Percentiles rank a stretch among this genome's conserved stretches.
Conservation (phyloP, 1,140 invertebrate species). For the Nebria ingens region DNA sequence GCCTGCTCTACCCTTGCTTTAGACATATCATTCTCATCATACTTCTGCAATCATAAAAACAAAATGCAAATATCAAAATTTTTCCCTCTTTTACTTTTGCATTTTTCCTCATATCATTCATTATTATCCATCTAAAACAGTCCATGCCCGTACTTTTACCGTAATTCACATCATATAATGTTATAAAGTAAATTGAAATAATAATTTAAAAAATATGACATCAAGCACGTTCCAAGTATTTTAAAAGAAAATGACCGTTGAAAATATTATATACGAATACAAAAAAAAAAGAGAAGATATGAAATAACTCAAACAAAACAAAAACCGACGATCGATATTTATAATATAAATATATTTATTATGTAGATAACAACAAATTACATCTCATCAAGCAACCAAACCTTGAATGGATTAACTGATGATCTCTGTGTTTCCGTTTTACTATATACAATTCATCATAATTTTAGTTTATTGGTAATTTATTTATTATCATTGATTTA, state of each 20-base stretch:
- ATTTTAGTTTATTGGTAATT: background rate
- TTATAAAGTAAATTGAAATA: too few species aligned
- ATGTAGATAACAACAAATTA: background rate
- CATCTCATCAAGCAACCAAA: background rate
- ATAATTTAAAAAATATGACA: too few species aligned
- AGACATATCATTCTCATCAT: too few species aligned
- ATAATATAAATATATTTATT: background rate
- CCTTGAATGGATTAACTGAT: constrained; percentile 22
- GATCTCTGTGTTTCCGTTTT: constrained; percentile 10
- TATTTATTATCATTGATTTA: constrained; percentile 10
- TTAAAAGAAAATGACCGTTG: too few species aligned
- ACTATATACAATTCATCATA: background rate
- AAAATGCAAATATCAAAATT: background rate
- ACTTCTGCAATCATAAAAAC: background rate
- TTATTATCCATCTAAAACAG: background rate
- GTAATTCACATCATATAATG: background rate
- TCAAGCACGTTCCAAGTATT: too few species aligned
- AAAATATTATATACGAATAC: too few species aligned
- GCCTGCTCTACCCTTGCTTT: too few species aligned
- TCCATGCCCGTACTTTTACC: background rate
- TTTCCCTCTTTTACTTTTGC: background rate
- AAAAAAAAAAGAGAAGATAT: too few species aligned
- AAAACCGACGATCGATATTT: too few species aligned
- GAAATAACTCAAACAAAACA: too few species aligned
- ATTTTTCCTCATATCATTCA: background rate